Evolutionary conservation across 2,797 vertebrate genomes (phyloP).

Genomic region (Hylomyscus alleni): DNA sequence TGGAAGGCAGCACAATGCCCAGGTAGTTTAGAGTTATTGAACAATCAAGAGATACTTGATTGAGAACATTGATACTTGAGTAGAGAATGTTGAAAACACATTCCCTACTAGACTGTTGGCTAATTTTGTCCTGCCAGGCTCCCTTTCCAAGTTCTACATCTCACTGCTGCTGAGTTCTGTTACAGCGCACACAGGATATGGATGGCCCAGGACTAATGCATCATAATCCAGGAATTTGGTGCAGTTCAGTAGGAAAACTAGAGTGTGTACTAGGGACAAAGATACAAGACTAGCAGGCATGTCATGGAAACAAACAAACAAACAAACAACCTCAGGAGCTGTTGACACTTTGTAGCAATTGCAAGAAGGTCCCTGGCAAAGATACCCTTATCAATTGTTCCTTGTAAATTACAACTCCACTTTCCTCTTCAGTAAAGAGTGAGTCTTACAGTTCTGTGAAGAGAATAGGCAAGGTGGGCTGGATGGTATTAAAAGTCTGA

Average conservation of each 20-base stretch:
- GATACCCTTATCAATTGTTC: too few species aligned
- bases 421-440: background rate
- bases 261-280: background rate
- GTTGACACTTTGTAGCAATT: constrained; percentile 25
- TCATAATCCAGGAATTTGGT: background rate
- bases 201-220: background rate
- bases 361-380: background rate
- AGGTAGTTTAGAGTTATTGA: background rate
- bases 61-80: too few species aligned
- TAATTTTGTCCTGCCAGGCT: background rate
- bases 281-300: background rate
- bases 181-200: background rate
- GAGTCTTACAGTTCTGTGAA: constrained; percentile 41
- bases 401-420: background rate
- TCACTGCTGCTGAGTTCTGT: background rate
- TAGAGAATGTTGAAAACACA: background rate
- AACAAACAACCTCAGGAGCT: background rate
- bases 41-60: background rate
- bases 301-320: background rate
- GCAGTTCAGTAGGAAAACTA: background rate
- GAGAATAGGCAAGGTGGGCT: background rate
- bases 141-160: background rate
- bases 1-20: background rate
- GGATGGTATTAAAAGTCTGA: background rate
- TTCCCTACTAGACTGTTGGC: background rate